Base-by-base conservation (phyloP, 2,113 vertebrate species). In the Engystomops pustulosus region DNA sequence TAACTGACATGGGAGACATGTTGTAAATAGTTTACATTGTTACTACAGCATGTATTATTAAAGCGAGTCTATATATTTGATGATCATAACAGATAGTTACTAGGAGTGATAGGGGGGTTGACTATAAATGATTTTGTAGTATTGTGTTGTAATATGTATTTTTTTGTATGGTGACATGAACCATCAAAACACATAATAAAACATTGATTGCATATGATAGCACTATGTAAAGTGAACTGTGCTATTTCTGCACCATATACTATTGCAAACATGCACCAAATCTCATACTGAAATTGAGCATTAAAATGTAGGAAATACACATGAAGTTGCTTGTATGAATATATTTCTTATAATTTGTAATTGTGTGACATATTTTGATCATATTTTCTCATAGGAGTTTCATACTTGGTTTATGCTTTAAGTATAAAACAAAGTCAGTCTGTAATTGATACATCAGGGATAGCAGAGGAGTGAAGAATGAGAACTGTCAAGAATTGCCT, bases 371-470 rank as follows among this genome's bases (percentile, higher is more conserved):
- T 6, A 27, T 30, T 62, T 27, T 15, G 25, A 62, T 25, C 8
- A 2, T 30, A 3, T 15, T 30, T 17, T 30, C 58, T 30, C 58
- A 3, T 30, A 30, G 58, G 58, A 62, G 12, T 15, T 62, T 23
- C 20, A 58, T 58, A 15, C 25, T 12, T 62, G 11, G 4, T 12
- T 62, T 30, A 30, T 62, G 25, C 23, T 12, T 60, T 11, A 25
- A 10, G 10, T 14, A 62, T 30, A 30, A 30, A 30, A 25, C 15
- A 58, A 62, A 14, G 12, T 60, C 18, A 30, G 11, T 5, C 58
- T 62, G 58, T 62, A 62, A 62, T 62, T 62, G 27, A 62, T 62
- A 17, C 58, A 62, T 62, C 58, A 30, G 58, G 58, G 58, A 62
- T 12, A 30, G 10, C 1, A 14, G n/a, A n/a, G n/a, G n/a, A n/a